A percentile compares a stretch with the other conserved stretches of the same genome.
These are phyloP conservation scores for Drosophila barbarae DNA, from an alignment of 2,888 invertebrate genomes.

Conservation along the genomic window DNA sequence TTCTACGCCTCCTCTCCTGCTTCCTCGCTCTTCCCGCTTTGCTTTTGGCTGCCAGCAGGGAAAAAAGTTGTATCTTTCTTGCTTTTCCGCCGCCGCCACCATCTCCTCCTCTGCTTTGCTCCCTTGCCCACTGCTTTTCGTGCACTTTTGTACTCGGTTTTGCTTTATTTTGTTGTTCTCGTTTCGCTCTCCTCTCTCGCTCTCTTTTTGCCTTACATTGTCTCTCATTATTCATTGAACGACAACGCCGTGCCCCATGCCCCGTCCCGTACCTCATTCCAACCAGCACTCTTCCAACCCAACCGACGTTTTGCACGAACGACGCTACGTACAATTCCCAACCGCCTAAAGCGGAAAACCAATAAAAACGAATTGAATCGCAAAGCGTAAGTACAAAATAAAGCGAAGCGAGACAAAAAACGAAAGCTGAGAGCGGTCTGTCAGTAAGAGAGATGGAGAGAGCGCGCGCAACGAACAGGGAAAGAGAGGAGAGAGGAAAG, in stretches of 20 bases:
- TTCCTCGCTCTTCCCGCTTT: conserved; percentile 31
- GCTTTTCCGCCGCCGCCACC: conserved; percentile 35
- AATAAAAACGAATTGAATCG: conserved; percentile 75
- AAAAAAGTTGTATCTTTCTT: conserved; percentile 63
- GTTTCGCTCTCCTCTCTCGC: conserved; percentile 39
- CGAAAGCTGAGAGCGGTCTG: conserved; percentile 66
- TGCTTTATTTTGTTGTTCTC: conserved; percentile 68
- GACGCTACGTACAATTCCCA: conserved; percentile 70
- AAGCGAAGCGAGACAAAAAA: conserved; percentile 71
- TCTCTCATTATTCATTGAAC: conserved; percentile 73
- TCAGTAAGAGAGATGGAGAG: conserved; percentile 28
- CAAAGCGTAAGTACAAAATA: conserved; percentile 74
- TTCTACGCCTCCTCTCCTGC: conserved; percentile 20
- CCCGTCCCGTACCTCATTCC: conserved; percentile 41
- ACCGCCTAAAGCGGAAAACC: conserved; percentile 76
- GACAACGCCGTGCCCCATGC: conserved; percentile 52
- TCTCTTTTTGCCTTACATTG: conserved; percentile 58
- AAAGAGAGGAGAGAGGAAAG: conserved; percentile 40
- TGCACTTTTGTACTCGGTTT: conserved; percentile 64
- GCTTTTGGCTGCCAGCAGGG: conserved; percentile 60
- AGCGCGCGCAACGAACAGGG: conserved; percentile 4
- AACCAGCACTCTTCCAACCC: conserved; percentile 13
- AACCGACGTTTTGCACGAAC: conserved; percentile 57
- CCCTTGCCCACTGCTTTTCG: conserved; percentile 58
- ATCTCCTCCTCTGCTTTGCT: conserved; percentile 29